Evolutionary conservation across 2,797 vertebrate genomes (phyloP).

Genomic region (Bradypodion pumilum): DNA sequence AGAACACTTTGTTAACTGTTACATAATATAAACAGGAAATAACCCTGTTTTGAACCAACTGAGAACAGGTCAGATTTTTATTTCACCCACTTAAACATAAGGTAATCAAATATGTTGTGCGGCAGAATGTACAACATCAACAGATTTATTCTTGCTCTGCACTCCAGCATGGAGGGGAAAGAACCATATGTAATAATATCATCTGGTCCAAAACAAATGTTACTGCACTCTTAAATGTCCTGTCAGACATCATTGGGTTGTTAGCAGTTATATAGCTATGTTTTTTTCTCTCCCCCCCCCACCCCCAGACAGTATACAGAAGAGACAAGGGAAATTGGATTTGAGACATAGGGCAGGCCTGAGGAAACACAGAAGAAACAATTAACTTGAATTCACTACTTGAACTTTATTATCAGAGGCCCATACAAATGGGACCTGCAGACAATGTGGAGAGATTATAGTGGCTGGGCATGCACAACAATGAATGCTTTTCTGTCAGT

Average conservation of each 20-base stretch:
- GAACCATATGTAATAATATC: background rate
- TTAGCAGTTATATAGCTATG: background rate
- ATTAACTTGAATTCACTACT: no score
- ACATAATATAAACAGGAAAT: background rate
- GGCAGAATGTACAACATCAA: background rate
- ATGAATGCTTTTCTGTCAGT: background rate
- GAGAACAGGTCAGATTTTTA: background rate
- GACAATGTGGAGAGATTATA: background rate
- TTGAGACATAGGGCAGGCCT: background rate
- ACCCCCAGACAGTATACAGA: background rate
- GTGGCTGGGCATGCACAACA: background rate
- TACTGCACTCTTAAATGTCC: background rate
- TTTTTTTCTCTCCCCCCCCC: background rate
- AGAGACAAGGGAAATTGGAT: slow-evolving; percentile 2
- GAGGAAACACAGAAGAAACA: background rate
- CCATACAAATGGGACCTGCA: background rate
- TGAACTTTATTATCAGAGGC: slow-evolving; percentile 2
- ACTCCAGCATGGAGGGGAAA: background rate
- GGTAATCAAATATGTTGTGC: background rate
- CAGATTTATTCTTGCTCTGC: background rate
- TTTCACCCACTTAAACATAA: background rate
- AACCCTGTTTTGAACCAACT: background rate
- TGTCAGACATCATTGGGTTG: background rate
- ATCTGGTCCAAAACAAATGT: slow-evolving; percentile 2
- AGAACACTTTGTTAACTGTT: slow-evolving; percentile 6